Base-by-base conservation (phyloP, 1,140 invertebrate species). In the Hyles euphorbiae region DNA sequence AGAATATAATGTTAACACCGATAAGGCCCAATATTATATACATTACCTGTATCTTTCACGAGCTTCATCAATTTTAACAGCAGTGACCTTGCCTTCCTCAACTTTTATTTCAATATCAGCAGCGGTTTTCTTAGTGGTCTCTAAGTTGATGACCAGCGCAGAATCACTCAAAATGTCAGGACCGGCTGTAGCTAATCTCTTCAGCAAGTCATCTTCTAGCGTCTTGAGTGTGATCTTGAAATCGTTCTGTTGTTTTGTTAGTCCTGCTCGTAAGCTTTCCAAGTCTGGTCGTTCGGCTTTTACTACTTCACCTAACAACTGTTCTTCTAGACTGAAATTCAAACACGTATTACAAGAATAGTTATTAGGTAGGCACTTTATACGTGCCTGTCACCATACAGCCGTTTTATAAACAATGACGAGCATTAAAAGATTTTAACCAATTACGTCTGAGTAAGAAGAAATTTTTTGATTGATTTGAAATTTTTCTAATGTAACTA, bases 191-290 rank as follows among this genome's bases (percentile, higher is more conserved):
- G 96, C 96, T 55, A 99, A 85, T 59, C 96, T 91, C 54, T 94
- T 93, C 36, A 99, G 81, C 2, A 99, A 83, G 87, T 96, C 94
- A 80, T 98, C 97, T 90, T 99, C 98, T 7, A 98, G 90, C 56
- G 92, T 92, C 81, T 98, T 99, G 3, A 99, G 86, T 0, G 94
- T 95, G 53, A 98, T 98, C 89, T 98, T 98, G 75, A 98, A 98
- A 68, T 95, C 94, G 75, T 98, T 99, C 78, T 99, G 97, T 77
- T 98, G 95, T 72, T 95, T 96, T 0, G 96, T 98, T 4, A 99
- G 84, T 48, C 95, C 92, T 3, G 91, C 89, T 65, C 93, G 91
- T 40, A 93, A 87, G 32, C 91, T 87, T 88, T 98, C 97, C 11
- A 98, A 90, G 86, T 99, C 97, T 0, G 97, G 97, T 70, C 97